phyloP scores from a whole-genome alignment of 2,797 vertebrate genomes.

The Squalus acanthias region DNA sequence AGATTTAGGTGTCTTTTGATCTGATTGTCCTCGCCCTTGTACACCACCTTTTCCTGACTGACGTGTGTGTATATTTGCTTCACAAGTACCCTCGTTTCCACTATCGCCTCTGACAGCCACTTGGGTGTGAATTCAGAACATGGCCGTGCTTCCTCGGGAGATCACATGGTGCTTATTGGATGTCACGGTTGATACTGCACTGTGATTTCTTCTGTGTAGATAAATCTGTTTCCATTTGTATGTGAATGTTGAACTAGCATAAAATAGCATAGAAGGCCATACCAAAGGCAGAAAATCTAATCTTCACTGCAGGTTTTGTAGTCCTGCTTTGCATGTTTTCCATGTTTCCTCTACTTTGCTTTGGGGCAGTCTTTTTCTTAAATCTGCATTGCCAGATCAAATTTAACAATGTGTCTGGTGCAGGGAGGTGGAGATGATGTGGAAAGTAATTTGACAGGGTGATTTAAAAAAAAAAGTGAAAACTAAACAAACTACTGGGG shows the following conservation, averaged over 20 bases:
- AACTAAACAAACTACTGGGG: not conserved
- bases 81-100: not conserved
- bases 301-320: not conserved
- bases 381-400: not conserved
- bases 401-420: not conserved
- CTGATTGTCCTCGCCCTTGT: not conserved
- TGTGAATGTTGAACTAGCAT: not conserved
- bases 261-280: not conserved
- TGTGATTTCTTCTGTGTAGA: not conserved
- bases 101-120: not conserved
- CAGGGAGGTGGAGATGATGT: not conserved
- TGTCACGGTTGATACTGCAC: not conserved
- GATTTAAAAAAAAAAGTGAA: not conserved
- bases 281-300: not conserved
- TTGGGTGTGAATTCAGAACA: no score
- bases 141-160: not conserved
- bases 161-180: not conserved
- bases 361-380: not conserved
- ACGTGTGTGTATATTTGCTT: not conserved
- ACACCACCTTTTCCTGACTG: not conserved
- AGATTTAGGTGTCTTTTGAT: not conserved
- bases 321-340: not conserved
- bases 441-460: not conserved
- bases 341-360: not conserved
- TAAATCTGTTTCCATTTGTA: not conserved